phyloP scores from a whole-genome alignment of 2,888 invertebrate species.

The Trachelus tabidus region DNA sequence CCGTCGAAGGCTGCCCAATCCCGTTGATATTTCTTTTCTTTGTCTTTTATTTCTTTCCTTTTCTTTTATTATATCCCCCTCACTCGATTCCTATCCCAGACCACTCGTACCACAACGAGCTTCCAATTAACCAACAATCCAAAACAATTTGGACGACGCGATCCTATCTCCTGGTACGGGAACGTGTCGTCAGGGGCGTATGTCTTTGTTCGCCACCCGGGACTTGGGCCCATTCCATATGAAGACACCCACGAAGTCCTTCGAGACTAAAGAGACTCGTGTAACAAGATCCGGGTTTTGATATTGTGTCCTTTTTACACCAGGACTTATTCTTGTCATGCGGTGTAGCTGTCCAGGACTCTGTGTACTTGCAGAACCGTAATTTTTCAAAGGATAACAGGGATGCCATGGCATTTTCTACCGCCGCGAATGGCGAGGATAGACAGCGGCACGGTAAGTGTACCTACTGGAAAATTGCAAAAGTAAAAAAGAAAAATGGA shows the following conservation, averaged over 20 bases:
- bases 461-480: neutral
- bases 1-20: neutral
- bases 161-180: slow-evolving; percentile 46
- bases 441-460: neutral
- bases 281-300: slow-evolving; percentile 43
- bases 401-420: neutral
- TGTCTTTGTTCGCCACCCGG: slow-evolving; percentile 36
- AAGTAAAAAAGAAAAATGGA: neutral
- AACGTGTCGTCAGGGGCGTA: slow-evolving; percentile 24
- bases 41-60: slow-evolving; percentile 1
- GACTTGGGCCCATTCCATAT: slow-evolving; percentile 36
- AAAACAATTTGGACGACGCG: slow-evolving; percentile 60
- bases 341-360: neutral
- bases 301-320: slow-evolving; percentile 27
- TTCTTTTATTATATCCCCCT: slow-evolving; percentile 10
- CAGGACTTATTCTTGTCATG: slow-evolving; percentile 4
- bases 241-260: slow-evolving; percentile 25
- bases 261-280: slow-evolving; percentile 36
- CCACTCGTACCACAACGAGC: slow-evolving; percentile 48
- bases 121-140: slow-evolving; percentile 63
- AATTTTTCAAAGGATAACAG: slow-evolving; percentile 13
- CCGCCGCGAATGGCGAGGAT: neutral
- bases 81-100: slow-evolving; percentile 24
- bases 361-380: slow-evolving; percentile 18
- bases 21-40: slow-evolving; percentile 13